phyloP scores from a whole-genome alignment of 2,113 vertebrate species.

The Irena cyanogastra region DNA sequence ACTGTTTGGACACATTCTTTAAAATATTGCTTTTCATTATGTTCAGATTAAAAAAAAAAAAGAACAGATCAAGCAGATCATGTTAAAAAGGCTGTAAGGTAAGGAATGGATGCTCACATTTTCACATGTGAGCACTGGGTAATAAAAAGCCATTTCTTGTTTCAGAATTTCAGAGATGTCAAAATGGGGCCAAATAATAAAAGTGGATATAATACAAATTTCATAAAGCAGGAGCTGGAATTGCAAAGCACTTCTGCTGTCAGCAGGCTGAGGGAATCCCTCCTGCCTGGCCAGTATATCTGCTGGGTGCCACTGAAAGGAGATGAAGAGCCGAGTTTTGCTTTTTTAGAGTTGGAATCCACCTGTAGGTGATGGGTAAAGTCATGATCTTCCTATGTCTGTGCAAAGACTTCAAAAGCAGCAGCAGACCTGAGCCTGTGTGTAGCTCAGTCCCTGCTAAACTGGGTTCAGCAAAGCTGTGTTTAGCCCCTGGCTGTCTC shows the following conservation, averaged over 20 bases:
- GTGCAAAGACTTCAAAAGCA: neutral
- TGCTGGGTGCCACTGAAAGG: neutral
- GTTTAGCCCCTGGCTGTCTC: neutral
- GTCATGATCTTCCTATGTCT: neutral
- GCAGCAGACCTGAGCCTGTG: neutral
- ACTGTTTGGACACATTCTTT: neutral
- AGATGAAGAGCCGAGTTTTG: neutral
- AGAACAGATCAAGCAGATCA: neutral
- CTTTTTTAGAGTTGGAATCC: neutral
- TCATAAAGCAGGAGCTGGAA: neutral
- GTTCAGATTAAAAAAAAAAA: neutral
- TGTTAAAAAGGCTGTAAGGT: neutral
- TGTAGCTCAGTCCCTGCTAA: neutral
- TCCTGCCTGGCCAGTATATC: neutral
- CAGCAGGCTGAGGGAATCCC: neutral
- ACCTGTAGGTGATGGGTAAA: neutral
- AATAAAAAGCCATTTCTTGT: neutral
- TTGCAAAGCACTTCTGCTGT: neutral
- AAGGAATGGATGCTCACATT: neutral
- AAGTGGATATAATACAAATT: neutral
- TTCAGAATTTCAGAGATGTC: neutral
- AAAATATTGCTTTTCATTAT: constrained; percentile 18
- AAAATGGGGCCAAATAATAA: neutral
- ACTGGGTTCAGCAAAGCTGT: neutral
- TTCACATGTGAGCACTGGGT: neutral